Conservation (phyloP, 2,797 vertebrate genomes). For the Peromyscus eremicus region DNA sequence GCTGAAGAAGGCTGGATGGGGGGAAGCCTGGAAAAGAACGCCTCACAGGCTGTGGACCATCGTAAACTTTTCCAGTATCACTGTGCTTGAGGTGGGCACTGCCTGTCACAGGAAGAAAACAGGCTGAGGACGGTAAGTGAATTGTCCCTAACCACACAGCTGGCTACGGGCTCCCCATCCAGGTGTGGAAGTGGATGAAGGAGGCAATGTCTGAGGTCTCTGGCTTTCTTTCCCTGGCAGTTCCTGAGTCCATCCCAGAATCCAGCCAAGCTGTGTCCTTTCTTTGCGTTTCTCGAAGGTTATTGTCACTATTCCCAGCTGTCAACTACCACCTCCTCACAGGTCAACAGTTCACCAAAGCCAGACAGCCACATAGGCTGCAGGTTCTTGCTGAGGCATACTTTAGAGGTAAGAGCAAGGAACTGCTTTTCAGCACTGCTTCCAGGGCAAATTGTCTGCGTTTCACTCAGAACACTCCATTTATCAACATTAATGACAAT, state of each 20-base stretch:
- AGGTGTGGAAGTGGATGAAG: not conserved
- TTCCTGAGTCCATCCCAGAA: not conserved
- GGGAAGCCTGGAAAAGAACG: not conserved
- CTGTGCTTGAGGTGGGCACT: not conserved
- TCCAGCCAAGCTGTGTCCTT: not conserved
- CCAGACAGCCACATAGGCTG: not conserved
- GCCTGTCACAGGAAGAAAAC: not conserved
- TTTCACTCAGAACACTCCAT: not conserved
- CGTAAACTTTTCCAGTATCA: not conserved
- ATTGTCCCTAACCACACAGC: not conserved
- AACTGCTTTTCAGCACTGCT: not conserved
- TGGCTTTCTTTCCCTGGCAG: not conserved
- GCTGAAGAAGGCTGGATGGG: not conserved
- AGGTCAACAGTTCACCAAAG: not conserved
- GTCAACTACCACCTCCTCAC: not conserved
- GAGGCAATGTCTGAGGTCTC: not conserved
- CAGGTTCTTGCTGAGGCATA: not conserved
- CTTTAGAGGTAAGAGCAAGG: not conserved
- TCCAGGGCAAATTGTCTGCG: not conserved
- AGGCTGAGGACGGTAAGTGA: not conserved
- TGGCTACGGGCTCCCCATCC: not conserved
- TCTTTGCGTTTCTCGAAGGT: not conserved
- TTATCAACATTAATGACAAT: not conserved
- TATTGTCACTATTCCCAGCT: not conserved
- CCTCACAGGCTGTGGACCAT: not conserved